Conservation (phyloP, 2,113 vertebrate genomes). For the Podarcis cretensis region DNA sequence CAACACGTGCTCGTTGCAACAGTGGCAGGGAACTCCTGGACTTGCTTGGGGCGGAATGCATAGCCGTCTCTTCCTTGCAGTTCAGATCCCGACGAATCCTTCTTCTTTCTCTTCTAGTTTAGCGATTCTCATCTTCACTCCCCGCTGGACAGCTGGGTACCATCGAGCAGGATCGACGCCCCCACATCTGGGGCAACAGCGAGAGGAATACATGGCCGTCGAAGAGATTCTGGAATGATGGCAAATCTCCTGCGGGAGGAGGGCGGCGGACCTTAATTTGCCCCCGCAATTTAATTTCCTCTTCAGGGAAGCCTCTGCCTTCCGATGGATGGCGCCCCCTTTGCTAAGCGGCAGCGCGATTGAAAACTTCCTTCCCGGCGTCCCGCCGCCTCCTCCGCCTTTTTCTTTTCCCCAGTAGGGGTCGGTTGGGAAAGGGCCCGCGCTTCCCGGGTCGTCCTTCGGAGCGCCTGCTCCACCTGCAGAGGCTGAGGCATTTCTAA, state of each 20-base stretch:
- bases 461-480: neutral
- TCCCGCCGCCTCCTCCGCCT: neutral
- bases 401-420: neutral
- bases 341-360: neutral
- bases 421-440: neutral
- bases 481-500: neutral
- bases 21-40: neutral
- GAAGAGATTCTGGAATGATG: too few relatives aligned
- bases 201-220: too few relatives aligned
- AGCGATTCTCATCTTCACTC: neutral
- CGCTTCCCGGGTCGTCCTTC: neutral
- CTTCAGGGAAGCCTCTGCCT: neutral
- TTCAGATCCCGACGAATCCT: neutral
- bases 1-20: neutral
- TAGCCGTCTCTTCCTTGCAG: neutral
- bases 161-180: neutral
- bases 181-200: neutral
- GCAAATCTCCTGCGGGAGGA: too few relatives aligned
- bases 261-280: too few relatives aligned
- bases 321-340: neutral
- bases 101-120: neutral
- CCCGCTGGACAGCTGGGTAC: neutral
- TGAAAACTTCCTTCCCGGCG: neutral
- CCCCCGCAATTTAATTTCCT: neutral
- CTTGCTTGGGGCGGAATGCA: neutral